Evolutionary conservation across 2,113 vertebrate genomes (phyloP), one percentile per base, ranked within the genome.

Genomic region (Pyrgilauda ruficollis): DNA sequence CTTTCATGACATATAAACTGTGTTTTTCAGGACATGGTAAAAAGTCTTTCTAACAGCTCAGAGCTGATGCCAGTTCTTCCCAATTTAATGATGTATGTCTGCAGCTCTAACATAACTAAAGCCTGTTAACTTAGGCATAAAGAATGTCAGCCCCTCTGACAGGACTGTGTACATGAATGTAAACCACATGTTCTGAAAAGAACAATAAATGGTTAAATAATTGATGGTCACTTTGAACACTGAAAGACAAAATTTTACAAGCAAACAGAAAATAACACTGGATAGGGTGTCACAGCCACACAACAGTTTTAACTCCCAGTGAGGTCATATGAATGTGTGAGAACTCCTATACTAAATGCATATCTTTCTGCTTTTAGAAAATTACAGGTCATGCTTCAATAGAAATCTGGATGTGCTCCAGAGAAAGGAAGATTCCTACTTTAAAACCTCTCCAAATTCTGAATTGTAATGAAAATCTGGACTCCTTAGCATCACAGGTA

Each of bases 391-490:
- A 92, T n/a, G 14, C 31, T 87, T 79, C 93, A 64, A 72, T 30
- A 81, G 83, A 75, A 46, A 92, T 93, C 19, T 0, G 0, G 13
- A 47, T 86, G 52, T 94, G 74, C 47, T 80, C 18, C 59, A 95
- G 72, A 47, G 50, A 90, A 77, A 35, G 23, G 15, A 87, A 49
- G 84, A 74, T 9, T 26, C 58, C 53, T 70, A 41, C 43, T 43
- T 79, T 82, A 70, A 69, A 80, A 16, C 6, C 11, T 10, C 47
- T 17, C 7, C 19, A 23, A 24, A 37, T 70, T 88, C 58, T 93
- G 59, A 92, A 95, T n/a, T 91, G 62, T 35, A 86, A 90, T 77
- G 61, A 82, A 91, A 94, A 85, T 52, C 78, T 96, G 26, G 49
- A 79, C 19, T 79, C 58, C 12, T 27, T 96, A 46, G 63, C 21